These are phyloP conservation scores for Monopis laevigella DNA, from an alignment of 2,888 invertebrate species.

Conservation along the genomic window DNA sequence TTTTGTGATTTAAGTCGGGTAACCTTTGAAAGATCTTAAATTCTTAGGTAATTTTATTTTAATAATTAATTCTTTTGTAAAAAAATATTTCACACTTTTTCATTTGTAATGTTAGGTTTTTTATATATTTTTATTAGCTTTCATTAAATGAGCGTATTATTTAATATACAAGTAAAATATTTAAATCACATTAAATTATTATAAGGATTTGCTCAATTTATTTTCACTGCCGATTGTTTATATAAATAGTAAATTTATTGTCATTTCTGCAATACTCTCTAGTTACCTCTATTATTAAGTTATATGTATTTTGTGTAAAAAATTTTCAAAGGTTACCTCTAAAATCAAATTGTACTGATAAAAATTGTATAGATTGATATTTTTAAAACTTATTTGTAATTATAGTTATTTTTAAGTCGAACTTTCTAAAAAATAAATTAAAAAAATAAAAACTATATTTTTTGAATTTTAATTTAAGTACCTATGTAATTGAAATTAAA, in stretches of 20 bases:
- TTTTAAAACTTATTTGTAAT: slow-evolving; percentile 5
- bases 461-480: neutral
- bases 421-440: slow-evolving; percentile 5
- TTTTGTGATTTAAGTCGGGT: slow-evolving; percentile 19
- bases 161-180: neutral
- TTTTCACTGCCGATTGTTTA: slow-evolving; percentile 7
- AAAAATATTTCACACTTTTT: too few species aligned
- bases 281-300: slow-evolving; percentile 7
- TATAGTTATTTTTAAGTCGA: slow-evolving; percentile 4
- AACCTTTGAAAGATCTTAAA: slow-evolving; percentile 36
- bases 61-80: neutral
- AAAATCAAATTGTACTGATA: neutral
- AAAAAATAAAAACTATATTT: slow-evolving; percentile 4
- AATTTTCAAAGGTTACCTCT: slow-evolving; percentile 10
- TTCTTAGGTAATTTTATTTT: too few species aligned
- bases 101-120: slow-evolving; percentile 2
- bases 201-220: neutral
- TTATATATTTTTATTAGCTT: neutral
- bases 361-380: neutral
- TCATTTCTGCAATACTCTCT: slow-evolving; percentile 7
- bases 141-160: neutral
- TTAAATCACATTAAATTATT: neutral
- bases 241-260: slow-evolving; percentile 24
- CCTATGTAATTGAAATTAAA: too few species aligned
- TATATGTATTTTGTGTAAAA: neutral